A percentile compares a stretch with the other conserved stretches of the same genome.
Conservation (phyloP, 2,113 vertebrate species). For the Leptodactylus fuscus region DNA sequence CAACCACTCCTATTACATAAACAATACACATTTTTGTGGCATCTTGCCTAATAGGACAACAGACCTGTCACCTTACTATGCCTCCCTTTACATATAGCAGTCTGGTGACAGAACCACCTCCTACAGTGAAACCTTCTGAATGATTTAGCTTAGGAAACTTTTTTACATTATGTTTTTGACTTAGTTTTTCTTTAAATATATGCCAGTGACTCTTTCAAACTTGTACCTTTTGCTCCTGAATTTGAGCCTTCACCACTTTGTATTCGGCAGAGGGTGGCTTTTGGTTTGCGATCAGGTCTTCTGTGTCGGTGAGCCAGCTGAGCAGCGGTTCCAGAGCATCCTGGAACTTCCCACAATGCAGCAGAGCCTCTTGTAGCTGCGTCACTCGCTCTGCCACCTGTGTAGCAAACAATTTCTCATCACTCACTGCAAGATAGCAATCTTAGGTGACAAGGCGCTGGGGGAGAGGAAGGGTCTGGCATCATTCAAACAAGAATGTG, state of each 20-base stretch:
- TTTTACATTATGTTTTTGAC: background rate
- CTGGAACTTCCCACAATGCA: slow-evolving; percentile 98
- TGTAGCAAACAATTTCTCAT: slow-evolving; percentile 31
- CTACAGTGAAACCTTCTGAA: background rate
- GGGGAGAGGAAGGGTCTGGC: slow-evolving; percentile 17
- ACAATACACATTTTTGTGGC: too few relatives aligned
- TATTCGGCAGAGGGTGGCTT: slow-evolving; percentile 96
- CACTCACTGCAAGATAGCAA: background rate
- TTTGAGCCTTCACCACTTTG: slow-evolving; percentile 98
- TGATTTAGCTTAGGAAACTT: background rate
- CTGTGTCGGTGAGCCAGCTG: slow-evolving; percentile 95
- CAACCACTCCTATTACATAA: too few relatives aligned
- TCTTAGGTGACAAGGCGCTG: slow-evolving; percentile 12
- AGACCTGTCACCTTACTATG: too few relatives aligned
- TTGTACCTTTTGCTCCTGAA: slow-evolving; percentile 96
- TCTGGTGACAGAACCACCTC: too few relatives aligned
- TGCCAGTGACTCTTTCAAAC: too few relatives aligned
- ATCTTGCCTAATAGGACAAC: too few relatives aligned
- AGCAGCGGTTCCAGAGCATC: slow-evolving; percentile 95
- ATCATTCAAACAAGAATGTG: slow-evolving; percentile 36
- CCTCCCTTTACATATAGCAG: too few relatives aligned
- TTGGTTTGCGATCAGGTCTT: slow-evolving; percentile 98
- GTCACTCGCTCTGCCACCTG: slow-evolving; percentile 95
- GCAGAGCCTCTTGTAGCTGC: slow-evolving; percentile 93
- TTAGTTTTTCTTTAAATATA: background rate